Percentiles rank a stretch among this genome's conserved stretches.
phyloP scores from a whole-genome alignment of 2,888 invertebrate genomes.

The Cancer borealis region DNA sequence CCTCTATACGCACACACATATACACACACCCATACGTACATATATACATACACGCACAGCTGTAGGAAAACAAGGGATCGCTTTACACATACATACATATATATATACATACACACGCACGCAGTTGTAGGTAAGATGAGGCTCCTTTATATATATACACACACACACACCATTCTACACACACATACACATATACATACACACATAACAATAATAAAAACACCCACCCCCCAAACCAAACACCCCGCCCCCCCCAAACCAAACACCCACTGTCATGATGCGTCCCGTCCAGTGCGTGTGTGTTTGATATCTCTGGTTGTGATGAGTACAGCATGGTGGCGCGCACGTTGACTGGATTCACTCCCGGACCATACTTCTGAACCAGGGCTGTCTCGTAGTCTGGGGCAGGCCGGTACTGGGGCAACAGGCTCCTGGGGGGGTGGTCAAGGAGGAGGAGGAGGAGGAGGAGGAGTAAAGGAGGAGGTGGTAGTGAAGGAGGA shows the following conservation, averaged over 20 bases:
- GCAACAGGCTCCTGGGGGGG: conserved; percentile 74
- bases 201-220: too few species aligned
- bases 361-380: conserved; percentile 83
- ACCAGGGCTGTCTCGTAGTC: conserved; percentile 97
- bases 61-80: too few species aligned
- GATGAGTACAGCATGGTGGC: conserved; percentile 77
- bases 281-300: conserved; percentile 33
- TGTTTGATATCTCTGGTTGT: conserved; percentile 76
- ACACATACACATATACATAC: too few species aligned
- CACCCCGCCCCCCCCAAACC: not conserved
- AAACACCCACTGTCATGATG: not conserved
- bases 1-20: too few species aligned
- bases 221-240: not conserved
- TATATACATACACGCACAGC: too few species aligned
- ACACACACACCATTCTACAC: too few species aligned
- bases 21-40: too few species aligned
- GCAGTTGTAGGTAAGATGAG: too few species aligned
- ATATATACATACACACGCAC: too few species aligned
- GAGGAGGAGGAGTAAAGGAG: not conserved
- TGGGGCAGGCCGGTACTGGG: conserved; percentile 87
- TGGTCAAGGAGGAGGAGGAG: not conserved
- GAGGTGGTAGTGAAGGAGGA: too few species aligned
- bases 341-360: conserved; percentile 81
- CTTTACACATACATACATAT: too few species aligned
- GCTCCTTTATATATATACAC: too few species aligned